A percentile compares a stretch with the other conserved stretches of the same genome.
Evolutionary conservation across 2,113 vertebrate genomes (phyloP).

Genomic region (Ophiodon elongatus): DNA sequence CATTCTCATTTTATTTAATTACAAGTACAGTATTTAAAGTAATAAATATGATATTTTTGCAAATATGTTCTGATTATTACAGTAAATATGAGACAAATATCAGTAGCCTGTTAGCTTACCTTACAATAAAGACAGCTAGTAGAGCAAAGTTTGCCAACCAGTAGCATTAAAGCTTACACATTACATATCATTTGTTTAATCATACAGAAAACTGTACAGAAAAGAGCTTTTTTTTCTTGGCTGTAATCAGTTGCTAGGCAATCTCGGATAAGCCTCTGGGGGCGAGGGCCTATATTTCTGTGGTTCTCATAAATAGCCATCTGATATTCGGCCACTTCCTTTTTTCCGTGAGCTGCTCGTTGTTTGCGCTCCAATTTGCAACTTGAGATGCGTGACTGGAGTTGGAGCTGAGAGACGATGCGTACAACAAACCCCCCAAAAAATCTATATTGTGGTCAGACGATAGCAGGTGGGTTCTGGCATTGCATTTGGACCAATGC

Average conservation of each 20-base stretch:
- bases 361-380: background rate
- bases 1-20: background rate
- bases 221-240: no score
- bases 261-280: no score
- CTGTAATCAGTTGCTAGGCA: no score
- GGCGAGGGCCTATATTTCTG: no score
- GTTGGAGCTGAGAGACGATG: no score
- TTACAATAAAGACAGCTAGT: background rate
- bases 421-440: no score
- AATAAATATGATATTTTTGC: background rate
- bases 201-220: no score
- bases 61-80: background rate
- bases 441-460: background rate
- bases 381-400: background rate
- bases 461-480: background rate
- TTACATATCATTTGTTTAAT: no score
- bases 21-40: background rate
- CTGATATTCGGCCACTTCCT: background rate
- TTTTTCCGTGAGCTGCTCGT: background rate
- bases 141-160: background rate
- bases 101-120: background rate
- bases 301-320: background rate
- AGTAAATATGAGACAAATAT: background rate
- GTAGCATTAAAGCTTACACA: no score
- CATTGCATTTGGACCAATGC: background rate